A percentile compares a stretch with the other conserved stretches of the same genome.
Conservation (phyloP, 2,113 vertebrate species). For the Myxocyprinus asiaticus region DNA sequence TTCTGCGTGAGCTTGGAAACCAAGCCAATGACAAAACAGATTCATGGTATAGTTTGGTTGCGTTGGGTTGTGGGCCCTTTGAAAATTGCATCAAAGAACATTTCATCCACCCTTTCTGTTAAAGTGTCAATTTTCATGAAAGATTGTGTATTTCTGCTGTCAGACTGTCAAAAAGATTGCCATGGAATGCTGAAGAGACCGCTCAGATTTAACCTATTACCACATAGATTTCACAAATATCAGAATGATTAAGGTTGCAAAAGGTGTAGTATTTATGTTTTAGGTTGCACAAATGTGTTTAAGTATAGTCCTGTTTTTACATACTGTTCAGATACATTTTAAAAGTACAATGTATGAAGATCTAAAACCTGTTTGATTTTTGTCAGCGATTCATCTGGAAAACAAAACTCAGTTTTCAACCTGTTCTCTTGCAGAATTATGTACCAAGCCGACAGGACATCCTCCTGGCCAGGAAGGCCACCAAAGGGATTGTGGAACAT, state of each 20-base stretch:
- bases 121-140: background rate
- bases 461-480: constrained; percentile 92
- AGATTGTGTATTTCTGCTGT: background rate
- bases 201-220: background rate
- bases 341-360: background rate
- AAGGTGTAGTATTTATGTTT: background rate
- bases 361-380: background rate
- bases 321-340: background rate
- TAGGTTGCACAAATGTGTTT: background rate
- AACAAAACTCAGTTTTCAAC: background rate
- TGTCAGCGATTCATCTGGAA: too few species aligned
- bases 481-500: constrained; percentile 95
- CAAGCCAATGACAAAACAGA: constrained; percentile 36
- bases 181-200: too few species aligned
- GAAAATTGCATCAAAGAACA: constrained; percentile 5
- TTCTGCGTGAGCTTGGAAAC: constrained; percentile 41
- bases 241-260: background rate
- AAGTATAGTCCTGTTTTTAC: too few species aligned
- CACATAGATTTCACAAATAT: background rate
- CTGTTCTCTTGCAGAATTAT: constrained; percentile 79
- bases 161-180: too few species aligned
- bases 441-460: constrained; percentile 94
- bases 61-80: constrained; percentile 9
- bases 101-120: constrained; percentile 5
- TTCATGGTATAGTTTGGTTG: constrained; percentile 7